A percentile compares a stretch with the other conserved stretches of the same genome.
Conservation (phyloP, 2,888 invertebrate species). For the Orthosia cruda region DNA sequence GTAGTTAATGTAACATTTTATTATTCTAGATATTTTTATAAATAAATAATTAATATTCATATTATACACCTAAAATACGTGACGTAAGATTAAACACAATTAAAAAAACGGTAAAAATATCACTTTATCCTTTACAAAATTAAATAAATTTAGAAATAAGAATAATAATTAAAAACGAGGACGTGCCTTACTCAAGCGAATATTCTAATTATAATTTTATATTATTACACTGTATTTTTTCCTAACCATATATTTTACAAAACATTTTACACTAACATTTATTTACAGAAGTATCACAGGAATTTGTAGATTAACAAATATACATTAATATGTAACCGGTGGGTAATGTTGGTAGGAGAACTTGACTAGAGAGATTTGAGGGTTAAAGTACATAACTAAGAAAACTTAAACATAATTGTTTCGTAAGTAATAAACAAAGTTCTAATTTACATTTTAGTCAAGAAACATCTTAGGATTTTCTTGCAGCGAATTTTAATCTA, state of each 20-base stretch:
- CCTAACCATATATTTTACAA: slow-evolving; percentile 69
- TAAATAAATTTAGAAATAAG: background rate
- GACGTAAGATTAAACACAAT: background rate
- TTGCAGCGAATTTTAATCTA: background rate
- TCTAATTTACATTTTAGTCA: background rate
- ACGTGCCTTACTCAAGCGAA: background rate
- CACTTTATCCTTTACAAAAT: background rate
- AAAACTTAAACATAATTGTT: background rate
- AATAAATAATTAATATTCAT: background rate
- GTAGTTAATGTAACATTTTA: background rate
- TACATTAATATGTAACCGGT: slow-evolving; percentile 25
- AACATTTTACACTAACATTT: slow-evolving; percentile 51
- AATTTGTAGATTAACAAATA: slow-evolving; percentile 74
- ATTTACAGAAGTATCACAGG: slow-evolving; percentile 82
- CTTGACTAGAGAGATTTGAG: slow-evolving; percentile 22
- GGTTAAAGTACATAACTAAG: too few species aligned
- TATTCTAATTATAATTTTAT: slow-evolving; percentile 30
- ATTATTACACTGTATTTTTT: slow-evolving; percentile 42
- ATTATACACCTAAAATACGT: background rate
- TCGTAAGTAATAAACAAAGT: background rate
- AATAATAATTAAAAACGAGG: slow-evolving; percentile 18
- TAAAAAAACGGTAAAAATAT: background rate
- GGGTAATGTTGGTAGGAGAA: background rate
- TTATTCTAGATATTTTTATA: background rate
- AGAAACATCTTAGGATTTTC: background rate